Conservation (phyloP, 1,140 invertebrate species). For the Leptestheria dahalacensis region DNA sequence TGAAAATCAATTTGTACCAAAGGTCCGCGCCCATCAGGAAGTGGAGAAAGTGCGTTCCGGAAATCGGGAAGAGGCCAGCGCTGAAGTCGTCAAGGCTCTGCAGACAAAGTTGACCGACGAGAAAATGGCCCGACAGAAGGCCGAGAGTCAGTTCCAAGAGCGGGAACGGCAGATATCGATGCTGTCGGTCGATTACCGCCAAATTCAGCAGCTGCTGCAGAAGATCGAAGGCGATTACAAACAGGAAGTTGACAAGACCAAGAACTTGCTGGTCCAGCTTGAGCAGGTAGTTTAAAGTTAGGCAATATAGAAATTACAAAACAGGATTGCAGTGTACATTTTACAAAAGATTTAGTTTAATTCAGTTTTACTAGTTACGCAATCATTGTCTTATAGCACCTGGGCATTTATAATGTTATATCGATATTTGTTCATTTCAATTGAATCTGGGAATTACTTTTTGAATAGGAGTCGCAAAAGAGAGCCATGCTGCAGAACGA, state of each 20-base stretch:
- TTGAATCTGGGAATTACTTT: slow-evolving; percentile 62
- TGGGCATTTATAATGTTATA: too few relatives aligned
- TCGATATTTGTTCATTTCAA: too few relatives aligned
- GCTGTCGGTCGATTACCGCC: slow-evolving; percentile 79
- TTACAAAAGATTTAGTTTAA: neutral
- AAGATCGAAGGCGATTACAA: slow-evolving; percentile 77
- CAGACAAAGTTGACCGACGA: slow-evolving; percentile 84
- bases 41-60: slow-evolving; percentile 52
- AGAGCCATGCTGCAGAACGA: slow-evolving; percentile 54
- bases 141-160: slow-evolving; percentile 69
- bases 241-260: slow-evolving; percentile 70
- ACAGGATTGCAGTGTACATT: neutral
- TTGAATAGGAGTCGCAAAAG: slow-evolving; percentile 78
- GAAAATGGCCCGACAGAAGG: slow-evolving; percentile 61
- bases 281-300: neutral
- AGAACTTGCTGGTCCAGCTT: neutral
- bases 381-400: too few relatives aligned
- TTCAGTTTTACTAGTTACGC: too few relatives aligned
- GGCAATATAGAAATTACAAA: neutral
- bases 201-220: slow-evolving; percentile 75
- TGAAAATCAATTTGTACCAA: too few relatives aligned
- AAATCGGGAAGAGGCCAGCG: slow-evolving; percentile 78
- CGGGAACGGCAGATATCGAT: slow-evolving; percentile 87
- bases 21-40: slow-evolving; percentile 59
- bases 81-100: slow-evolving; percentile 77